Evolutionary conservation across 2,113 vertebrate genomes (phyloP).

Genomic region (Chloroceryle aenea): DNA sequence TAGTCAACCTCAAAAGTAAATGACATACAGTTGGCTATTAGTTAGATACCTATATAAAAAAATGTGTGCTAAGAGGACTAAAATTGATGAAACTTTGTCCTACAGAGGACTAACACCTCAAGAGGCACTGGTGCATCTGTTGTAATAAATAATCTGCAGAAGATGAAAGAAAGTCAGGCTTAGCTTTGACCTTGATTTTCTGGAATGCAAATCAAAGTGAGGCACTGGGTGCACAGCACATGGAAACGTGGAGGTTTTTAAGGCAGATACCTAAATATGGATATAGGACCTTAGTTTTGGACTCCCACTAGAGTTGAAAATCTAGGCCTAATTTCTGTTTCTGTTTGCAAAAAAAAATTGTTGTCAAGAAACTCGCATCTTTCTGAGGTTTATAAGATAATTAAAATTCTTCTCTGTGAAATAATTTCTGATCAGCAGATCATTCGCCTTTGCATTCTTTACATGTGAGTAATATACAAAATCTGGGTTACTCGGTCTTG

Average conservation of each 20-base stretch:
- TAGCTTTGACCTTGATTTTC: constrained; percentile 48
- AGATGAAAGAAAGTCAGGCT: constrained; percentile 41
- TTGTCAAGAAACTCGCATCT: neutral
- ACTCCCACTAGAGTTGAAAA: constrained; percentile 40
- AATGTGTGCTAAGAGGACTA: neutral
- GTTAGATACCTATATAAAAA: neutral
- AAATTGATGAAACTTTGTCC: neutral
- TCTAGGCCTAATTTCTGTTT: constrained; percentile 56
- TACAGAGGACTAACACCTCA: neutral
- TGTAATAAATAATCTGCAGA: constrained; percentile 20
- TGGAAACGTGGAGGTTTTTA: neutral
- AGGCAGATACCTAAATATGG: neutral
- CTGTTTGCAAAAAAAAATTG: constrained; percentile 19
- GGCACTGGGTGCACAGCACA: neutral
- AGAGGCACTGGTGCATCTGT: neutral
- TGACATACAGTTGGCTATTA: neutral
- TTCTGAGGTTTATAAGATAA: constrained; percentile 42
- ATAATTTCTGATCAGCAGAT: constrained; percentile 46
- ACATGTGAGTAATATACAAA: neutral
- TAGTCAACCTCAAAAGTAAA: neutral
- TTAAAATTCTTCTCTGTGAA: constrained; percentile 25
- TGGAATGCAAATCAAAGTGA: constrained; percentile 17
- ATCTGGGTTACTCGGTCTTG: constrained; percentile 14
- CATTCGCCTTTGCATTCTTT: neutral
- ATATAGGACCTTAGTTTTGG: neutral